phyloP scores from a whole-genome alignment of 1,140 invertebrate species.

The Hypothenemus hampei region DNA sequence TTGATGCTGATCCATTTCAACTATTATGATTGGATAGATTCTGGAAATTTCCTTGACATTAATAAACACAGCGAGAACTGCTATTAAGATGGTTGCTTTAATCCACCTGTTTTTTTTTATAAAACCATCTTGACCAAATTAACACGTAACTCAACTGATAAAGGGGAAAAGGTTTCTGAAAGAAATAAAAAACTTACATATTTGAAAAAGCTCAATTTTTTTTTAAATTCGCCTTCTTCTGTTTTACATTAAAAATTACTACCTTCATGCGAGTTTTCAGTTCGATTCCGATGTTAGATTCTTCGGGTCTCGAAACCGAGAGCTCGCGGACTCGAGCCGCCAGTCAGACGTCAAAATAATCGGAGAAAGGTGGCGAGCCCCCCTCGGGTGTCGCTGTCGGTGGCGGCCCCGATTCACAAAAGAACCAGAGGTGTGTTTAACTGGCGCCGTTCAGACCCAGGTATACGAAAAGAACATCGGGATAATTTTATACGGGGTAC shows the following conservation, averaged over 20 bases:
- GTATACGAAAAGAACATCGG: slow-evolving; percentile 15
- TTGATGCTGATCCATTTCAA: too few species aligned
- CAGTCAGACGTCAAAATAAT: slow-evolving; percentile 27
- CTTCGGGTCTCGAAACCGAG: slow-evolving; percentile 12
- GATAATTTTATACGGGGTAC: background rate
- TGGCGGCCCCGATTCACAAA: slow-evolving; percentile 22
- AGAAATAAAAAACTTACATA: too few species aligned
- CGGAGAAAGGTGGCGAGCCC: slow-evolving; percentile 24
- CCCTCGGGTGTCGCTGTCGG: slow-evolving; percentile 25
- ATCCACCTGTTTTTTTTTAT: too few species aligned
- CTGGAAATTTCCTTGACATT: too few species aligned
- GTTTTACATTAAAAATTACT: slow-evolving; percentile 23
- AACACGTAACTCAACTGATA: too few species aligned
- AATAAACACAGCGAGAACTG: too few species aligned
- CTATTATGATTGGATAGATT: too few species aligned
- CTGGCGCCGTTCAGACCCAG: slow-evolving; percentile 27
- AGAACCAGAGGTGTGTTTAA: slow-evolving; percentile 30
- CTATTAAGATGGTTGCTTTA: too few species aligned
- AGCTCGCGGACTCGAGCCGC: slow-evolving; percentile 19
- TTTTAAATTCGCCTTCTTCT: background rate
- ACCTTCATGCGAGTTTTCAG: slow-evolving; percentile 14
- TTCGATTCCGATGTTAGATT: slow-evolving; percentile 27
- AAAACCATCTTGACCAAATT: too few species aligned
- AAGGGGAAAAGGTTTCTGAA: too few species aligned
- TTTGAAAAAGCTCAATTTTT: too few species aligned